Percentiles rank a stretch among this genome's conserved stretches.
These are phyloP conservation scores for Stylophora pistillata DNA, from an alignment of 64 coral and sea anemone genomes.

Conservation along the genomic window DNA sequence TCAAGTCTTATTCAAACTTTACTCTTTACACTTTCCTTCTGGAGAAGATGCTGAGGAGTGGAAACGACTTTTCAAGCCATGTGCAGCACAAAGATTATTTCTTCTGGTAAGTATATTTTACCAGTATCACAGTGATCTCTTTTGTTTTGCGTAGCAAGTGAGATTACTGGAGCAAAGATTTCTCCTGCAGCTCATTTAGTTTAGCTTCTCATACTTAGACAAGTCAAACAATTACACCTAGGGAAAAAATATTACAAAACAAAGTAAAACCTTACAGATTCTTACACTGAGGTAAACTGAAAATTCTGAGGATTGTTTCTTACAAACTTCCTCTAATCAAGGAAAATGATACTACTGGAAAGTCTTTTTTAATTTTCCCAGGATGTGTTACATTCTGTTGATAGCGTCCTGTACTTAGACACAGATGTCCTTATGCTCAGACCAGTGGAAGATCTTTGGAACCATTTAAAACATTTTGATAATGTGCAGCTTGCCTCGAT, in stretches of 20 bases:
- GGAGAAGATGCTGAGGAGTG: conserved; percentile 69
- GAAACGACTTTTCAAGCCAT: conserved; percentile 89
- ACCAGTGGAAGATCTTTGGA: conserved; percentile 80
- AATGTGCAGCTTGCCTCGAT: conserved; percentile 64
- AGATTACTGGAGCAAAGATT: no score
- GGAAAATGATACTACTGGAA: no score
- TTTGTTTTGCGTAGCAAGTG: no score
- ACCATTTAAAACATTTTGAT: conserved; percentile 69
- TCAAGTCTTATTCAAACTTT: conserved; percentile 65
- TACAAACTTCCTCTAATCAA: no score
- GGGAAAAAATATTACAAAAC: no score
- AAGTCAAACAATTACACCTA: no score
- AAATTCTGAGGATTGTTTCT: no score
- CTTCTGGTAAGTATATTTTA: conserved; percentile 63
- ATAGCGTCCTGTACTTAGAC: conserved; percentile 82
- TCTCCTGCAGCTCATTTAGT: no score
- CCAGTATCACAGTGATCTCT: no score
- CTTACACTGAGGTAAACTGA: no score
- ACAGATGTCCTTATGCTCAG: conserved; percentile 71
- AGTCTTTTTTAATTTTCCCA: background rate
- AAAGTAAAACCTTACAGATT: no score
- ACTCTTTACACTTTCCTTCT: conserved; percentile 71
- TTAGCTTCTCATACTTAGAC: no score
- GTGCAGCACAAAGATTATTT: conserved; percentile 90
- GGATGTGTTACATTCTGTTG: conserved; percentile 49